Conservation (phyloP, 2,888 invertebrate genomes). For the Xiphydria camelus region DNA sequence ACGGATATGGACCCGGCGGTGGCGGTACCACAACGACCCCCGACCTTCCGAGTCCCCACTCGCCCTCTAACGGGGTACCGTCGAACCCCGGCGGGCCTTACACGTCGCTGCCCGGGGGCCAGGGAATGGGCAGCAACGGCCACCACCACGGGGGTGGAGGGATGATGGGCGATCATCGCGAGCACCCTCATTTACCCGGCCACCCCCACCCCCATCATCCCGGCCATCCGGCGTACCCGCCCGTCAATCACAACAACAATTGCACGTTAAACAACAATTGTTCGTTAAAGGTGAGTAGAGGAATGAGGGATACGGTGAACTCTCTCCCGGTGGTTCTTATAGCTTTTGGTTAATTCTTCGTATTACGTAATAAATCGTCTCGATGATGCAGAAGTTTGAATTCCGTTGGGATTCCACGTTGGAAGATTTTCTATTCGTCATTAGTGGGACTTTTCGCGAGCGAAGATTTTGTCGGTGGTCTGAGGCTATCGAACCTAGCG, state of each 20-base stretch:
- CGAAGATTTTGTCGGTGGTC: no score
- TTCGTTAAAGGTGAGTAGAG: constrained; percentile 55
- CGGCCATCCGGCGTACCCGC: constrained; percentile 54
- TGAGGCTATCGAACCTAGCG: no score
- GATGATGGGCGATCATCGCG: constrained; percentile 55
- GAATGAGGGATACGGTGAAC: no score
- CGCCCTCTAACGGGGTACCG: constrained; percentile 49
- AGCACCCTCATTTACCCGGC: constrained; percentile 58
- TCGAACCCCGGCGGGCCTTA: constrained; percentile 43
- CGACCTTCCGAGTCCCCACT: constrained; percentile 56
- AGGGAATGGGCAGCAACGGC: constrained; percentile 51
- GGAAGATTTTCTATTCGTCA: no score
- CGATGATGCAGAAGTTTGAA: no score
- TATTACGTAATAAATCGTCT: no score
- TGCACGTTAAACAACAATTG: constrained; percentile 63
- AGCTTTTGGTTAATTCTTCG: no score
- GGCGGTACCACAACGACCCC: constrained; percentile 51
- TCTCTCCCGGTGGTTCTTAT: no score
- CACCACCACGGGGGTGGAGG: constrained; percentile 50
- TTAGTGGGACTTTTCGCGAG: no score
- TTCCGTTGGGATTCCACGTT: no score
- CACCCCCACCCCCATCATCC: constrained; percentile 65
- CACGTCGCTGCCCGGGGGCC: constrained; percentile 40
- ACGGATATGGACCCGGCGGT: constrained; percentile 56
- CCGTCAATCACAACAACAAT: constrained; percentile 60